phyloP scores from a whole-genome alignment of 2,888 invertebrate species.

The Formica aserva region DNA sequence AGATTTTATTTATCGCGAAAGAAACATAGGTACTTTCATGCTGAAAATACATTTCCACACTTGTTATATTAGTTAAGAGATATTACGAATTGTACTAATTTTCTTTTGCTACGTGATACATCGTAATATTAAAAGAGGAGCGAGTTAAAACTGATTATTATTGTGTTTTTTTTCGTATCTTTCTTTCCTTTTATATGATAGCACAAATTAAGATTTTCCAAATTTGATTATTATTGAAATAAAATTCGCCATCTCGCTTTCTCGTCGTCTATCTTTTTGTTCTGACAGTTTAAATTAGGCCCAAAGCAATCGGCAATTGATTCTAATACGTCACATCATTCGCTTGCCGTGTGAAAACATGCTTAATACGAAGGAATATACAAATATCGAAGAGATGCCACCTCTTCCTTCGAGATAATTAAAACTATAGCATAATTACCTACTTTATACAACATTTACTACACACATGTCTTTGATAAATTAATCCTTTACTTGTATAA shows the following conservation, averaged over 20 bases:
- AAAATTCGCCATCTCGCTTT: neutral
- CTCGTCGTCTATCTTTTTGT: neutral
- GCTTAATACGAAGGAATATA: slow-evolving; percentile 75
- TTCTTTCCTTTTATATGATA: slow-evolving; percentile 10
- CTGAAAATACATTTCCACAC: slow-evolving; percentile 61
- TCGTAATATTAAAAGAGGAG: slow-evolving; percentile 52
- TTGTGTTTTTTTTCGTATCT: neutral
- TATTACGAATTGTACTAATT: slow-evolving; percentile 55
- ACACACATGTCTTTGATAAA: slow-evolving; percentile 75
- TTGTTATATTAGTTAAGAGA: slow-evolving; percentile 42
- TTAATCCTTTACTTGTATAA: slow-evolving; percentile 74
- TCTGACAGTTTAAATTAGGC: slow-evolving; percentile 73
- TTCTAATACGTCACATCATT: slow-evolving; percentile 62
- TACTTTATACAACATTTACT: slow-evolving; percentile 83
- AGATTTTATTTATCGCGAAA: slow-evolving; percentile 26
- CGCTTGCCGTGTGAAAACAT: slow-evolving; percentile 60
- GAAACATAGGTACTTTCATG: slow-evolving; percentile 62
- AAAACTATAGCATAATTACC: slow-evolving; percentile 77
- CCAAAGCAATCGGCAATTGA: slow-evolving; percentile 72
- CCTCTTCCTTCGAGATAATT: slow-evolving; percentile 70
- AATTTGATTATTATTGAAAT: slow-evolving; percentile 17
- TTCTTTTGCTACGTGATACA: slow-evolving; percentile 51
- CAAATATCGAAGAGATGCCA: slow-evolving; percentile 68
- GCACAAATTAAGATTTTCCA: slow-evolving; percentile 24
- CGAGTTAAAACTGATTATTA: slow-evolving; percentile 36